A percentile compares a stretch with the other conserved stretches of the same genome.
phyloP scores from a whole-genome alignment of 2,888 invertebrate genomes.

The Melanargia galathea region DNA sequence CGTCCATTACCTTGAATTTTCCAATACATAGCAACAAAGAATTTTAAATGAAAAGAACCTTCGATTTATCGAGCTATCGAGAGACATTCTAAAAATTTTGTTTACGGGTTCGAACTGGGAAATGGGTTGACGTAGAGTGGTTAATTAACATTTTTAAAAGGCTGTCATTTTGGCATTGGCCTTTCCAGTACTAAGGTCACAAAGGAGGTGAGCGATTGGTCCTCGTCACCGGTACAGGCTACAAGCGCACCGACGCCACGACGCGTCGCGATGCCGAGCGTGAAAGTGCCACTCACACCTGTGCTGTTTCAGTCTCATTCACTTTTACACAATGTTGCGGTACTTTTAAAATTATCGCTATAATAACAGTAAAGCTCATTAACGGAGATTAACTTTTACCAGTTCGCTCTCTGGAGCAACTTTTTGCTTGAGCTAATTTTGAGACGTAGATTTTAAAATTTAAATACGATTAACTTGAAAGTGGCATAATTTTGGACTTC shows the following conservation, averaged over 20 bases:
- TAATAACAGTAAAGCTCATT: constrained; percentile 27
- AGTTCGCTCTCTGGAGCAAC: neutral
- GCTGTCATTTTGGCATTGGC: constrained; percentile 15
- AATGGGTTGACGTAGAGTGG: neutral
- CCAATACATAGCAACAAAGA: neutral
- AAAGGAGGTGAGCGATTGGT: constrained; percentile 7
- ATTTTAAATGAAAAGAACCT: neutral
- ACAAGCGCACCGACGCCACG: constrained; percentile 26
- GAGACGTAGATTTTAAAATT: neutral
- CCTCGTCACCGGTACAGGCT: constrained; percentile 32
- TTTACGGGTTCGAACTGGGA: constrained; percentile 41
- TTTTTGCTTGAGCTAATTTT: constrained; percentile 7
- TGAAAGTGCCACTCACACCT: constrained; percentile 72
- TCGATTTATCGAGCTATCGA: neutral
- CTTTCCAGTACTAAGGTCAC: constrained; percentile 17
- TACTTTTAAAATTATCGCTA: constrained; percentile 33
- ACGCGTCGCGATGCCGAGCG: too few relatives aligned
- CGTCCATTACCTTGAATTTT: neutral
- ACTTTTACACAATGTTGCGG: constrained; percentile 55
- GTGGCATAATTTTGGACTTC: neutral
- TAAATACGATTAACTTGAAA: neutral
- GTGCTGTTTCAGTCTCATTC: constrained; percentile 64
- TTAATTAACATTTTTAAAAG: neutral
- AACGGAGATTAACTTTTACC: constrained; percentile 20
- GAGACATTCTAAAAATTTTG: neutral